phyloP scores from a whole-genome alignment of 2,113 vertebrate species.

The Vulpes ferrilata region DNA sequence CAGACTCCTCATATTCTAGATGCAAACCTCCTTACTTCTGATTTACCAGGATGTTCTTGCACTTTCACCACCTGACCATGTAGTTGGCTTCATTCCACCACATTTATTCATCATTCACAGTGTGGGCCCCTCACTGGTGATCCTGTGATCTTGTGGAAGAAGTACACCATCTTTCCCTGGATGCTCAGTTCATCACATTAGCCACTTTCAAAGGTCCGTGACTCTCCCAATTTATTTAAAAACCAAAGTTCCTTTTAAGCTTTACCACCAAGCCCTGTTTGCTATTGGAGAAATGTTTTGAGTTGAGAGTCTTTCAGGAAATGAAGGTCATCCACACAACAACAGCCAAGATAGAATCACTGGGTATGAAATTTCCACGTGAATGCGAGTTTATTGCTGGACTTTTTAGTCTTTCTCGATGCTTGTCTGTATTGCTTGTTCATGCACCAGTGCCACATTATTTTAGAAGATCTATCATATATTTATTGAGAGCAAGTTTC shows the following conservation, averaged over 20 bases:
- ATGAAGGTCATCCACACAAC: neutral
- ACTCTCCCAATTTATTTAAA: neutral
- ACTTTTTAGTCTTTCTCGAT: too few species aligned
- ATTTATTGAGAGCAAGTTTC: neutral
- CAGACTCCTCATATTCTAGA: neutral
- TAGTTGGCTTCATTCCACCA: neutral
- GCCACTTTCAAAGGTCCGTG: neutral
- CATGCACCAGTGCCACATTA: rapidly evolving
- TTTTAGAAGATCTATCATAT: neutral
- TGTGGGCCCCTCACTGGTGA: neutral
- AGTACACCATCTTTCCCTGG: neutral
- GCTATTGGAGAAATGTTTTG: neutral
- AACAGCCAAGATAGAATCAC: neutral
- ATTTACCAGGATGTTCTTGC: neutral
- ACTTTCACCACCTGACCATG: neutral
- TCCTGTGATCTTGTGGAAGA: neutral
- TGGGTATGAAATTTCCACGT: neutral
- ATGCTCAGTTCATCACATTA: neutral
- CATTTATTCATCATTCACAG: neutral
- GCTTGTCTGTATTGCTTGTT: neutral
- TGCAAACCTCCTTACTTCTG: neutral
- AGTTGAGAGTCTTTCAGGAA: neutral
- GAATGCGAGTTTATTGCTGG: neutral
- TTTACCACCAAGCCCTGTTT: neutral
- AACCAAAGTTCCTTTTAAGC: neutral